Evolutionary conservation across 2,113 vertebrate genomes (phyloP).

Genomic region (Gasterosteus nipponicus): DNA sequence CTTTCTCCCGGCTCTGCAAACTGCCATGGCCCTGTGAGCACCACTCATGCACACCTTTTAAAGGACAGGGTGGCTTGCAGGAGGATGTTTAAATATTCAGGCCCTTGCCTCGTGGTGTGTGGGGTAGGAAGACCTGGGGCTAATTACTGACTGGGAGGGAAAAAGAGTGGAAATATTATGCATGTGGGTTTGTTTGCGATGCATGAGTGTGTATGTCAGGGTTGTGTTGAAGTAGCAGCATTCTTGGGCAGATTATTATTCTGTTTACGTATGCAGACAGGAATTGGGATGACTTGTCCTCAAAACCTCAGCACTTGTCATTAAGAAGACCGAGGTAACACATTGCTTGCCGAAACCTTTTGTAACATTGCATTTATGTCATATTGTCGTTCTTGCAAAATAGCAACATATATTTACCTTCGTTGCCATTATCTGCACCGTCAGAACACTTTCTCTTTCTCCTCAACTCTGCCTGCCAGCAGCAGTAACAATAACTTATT

Average conservation of each 20-base stretch:
- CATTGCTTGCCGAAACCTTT: conserved; percentile 20
- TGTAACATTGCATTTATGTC: conserved; percentile 15
- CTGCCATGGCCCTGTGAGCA: conserved; percentile 33
- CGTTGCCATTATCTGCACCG: background rate
- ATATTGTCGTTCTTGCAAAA: background rate
- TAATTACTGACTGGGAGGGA: conserved; percentile 61
- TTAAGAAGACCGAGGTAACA: conserved; percentile 59
- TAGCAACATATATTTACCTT: background rate
- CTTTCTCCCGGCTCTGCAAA: conserved; percentile 37
- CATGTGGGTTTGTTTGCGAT: conserved; percentile 10
- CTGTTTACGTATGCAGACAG: conserved; percentile 34
- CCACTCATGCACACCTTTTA: conserved; percentile 50
- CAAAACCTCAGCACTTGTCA: conserved; percentile 40
- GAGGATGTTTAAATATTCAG: conserved; percentile 76
- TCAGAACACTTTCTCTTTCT: background rate
- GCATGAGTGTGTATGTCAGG: background rate
- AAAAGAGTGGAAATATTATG: conserved; percentile 5
- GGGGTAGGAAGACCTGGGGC: conserved; percentile 39
- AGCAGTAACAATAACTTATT: background rate
- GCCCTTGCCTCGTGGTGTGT: conserved; percentile 35
- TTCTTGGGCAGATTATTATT: conserved; percentile 28
- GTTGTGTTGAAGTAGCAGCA: conserved; percentile 19
- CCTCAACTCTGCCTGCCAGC: conserved; percentile 2
- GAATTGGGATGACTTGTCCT: conserved; percentile 14
- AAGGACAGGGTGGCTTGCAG: conserved; percentile 56